Percentiles rank a stretch among this genome's conserved stretches.
phyloP scores from a whole-genome alignment of 2,797 vertebrate species.

The Nannoperca australis region DNA sequence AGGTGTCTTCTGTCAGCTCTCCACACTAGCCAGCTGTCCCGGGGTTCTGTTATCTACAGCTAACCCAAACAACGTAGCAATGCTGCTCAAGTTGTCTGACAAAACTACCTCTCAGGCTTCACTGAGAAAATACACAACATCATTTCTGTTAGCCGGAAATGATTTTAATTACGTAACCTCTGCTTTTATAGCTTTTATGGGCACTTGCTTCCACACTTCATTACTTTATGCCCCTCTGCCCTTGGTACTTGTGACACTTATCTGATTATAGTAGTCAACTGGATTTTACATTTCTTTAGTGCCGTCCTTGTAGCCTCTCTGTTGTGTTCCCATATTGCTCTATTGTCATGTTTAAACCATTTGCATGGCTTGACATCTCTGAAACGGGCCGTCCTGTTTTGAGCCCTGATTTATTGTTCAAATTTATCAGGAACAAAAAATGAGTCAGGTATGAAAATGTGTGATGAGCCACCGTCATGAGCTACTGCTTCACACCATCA shows the following conservation, averaged over 20 bases:
- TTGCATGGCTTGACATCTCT: slow-evolving; percentile 1
- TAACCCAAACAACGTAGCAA: background rate
- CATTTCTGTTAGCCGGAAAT: background rate
- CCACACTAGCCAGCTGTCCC: background rate
- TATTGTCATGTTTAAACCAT: background rate
- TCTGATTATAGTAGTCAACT: background rate
- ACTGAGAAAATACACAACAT: background rate
- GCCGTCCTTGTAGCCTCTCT: background rate
- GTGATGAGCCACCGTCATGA: slow-evolving; percentile 36
- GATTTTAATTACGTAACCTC: slow-evolving; percentile 8
- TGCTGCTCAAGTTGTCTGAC: background rate
- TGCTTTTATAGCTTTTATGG: slow-evolving; percentile 15
- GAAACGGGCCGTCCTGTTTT: slow-evolving; percentile 4
- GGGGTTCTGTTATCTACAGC: background rate
- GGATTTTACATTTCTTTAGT: slow-evolving; percentile 8
- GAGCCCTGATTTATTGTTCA: slow-evolving; percentile 45
- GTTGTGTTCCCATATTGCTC: slow-evolving; percentile 10
- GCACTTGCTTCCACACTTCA: slow-evolving; percentile 11
- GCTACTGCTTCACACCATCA: slow-evolving; percentile 23
- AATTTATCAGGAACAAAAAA: slow-evolving; percentile 46
- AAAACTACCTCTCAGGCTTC: background rate
- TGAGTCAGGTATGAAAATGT: slow-evolving; percentile 37
- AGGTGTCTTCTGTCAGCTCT: background rate
- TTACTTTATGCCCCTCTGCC: slow-evolving; percentile 7
- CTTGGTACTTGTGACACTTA: slow-evolving; percentile 16